Conservation (phyloP, 2,888 invertebrate genomes). For the Blastobasis adustella region DNA sequence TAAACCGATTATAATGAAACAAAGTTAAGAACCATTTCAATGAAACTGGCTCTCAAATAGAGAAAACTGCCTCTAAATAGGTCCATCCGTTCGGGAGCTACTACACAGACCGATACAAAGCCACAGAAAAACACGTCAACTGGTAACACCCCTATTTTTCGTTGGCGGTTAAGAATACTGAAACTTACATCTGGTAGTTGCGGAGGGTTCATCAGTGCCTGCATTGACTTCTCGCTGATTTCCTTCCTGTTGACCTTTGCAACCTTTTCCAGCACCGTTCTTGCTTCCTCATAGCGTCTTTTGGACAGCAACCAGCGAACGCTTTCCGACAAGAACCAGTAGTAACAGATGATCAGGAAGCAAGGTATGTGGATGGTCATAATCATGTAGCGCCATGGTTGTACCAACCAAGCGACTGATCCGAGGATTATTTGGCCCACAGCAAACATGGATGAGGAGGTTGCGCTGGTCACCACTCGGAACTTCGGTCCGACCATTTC, state of each 20-base stretch:
- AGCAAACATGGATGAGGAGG: constrained; percentile 81
- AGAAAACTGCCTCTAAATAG: no score
- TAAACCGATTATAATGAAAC: no score
- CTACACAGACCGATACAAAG: no score
- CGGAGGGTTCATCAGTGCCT: constrained; percentile 54
- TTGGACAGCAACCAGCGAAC: constrained; percentile 85
- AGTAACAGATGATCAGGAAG: constrained; percentile 77
- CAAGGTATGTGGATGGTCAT: constrained; percentile 80
- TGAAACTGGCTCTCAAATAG: no score
- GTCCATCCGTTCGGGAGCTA: no score
- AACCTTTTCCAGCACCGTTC: constrained; percentile 73
- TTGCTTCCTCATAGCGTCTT: constrained; percentile 76
- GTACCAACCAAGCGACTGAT: constrained; percentile 77
- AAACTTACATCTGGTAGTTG: constrained; percentile 1
- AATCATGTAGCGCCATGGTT: constrained; percentile 80
- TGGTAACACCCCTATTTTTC: no score
- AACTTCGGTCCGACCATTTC: constrained; percentile 85
- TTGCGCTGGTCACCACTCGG: constrained; percentile 80
- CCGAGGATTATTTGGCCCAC: constrained; percentile 81
- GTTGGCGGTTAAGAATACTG: no score
- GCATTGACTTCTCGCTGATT: constrained; percentile 69
- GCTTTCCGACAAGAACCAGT: constrained; percentile 79
- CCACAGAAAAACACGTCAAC: no score
- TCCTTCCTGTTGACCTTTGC: constrained; percentile 76
- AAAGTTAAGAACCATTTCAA: no score